phyloP scores from a whole-genome alignment of 2,888 invertebrate species.

The Plagodis pulveraria region DNA sequence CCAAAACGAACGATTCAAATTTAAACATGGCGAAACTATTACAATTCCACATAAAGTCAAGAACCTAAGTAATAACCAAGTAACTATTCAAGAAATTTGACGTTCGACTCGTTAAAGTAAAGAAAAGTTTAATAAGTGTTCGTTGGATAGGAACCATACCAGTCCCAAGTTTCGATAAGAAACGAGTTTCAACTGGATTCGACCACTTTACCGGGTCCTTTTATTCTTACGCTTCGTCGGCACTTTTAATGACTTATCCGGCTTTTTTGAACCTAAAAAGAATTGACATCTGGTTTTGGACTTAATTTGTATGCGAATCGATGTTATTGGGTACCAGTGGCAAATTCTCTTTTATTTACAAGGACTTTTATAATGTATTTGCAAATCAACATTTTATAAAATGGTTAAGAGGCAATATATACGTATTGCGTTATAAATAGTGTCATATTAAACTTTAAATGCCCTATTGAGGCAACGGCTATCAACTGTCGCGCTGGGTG shows the following conservation, averaged over 20 bases:
- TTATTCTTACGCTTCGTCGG: conserved; percentile 73
- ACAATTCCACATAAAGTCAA: conserved; percentile 42
- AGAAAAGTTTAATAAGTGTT: conserved; percentile 76
- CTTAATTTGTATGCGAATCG: background rate
- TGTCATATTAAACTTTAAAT: too few species aligned
- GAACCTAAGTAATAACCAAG: background rate
- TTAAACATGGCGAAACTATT: conserved; percentile 38
- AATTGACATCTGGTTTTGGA: conserved; percentile 42
- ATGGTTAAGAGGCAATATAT: too few species aligned
- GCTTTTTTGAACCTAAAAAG: conserved; percentile 59
- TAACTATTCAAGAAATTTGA: conserved; percentile 62
- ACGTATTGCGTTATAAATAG: too few species aligned
- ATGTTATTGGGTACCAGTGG: too few species aligned
- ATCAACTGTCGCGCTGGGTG: too few species aligned
- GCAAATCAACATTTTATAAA: too few species aligned
- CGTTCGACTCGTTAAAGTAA: conserved; percentile 53
- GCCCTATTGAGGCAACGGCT: too few species aligned
- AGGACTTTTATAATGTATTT: too few species aligned
- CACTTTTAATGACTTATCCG: conserved; percentile 82
- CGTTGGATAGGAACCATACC: conserved; percentile 61
- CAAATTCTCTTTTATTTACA: too few species aligned
- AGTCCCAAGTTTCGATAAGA: conserved; percentile 75
- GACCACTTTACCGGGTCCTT: conserved; percentile 67
- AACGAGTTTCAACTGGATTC: conserved; percentile 61
- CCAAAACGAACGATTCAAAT: conserved; percentile 33